Conservation (phyloP, 2,888 invertebrate genomes). For the Oligia latruncula region DNA sequence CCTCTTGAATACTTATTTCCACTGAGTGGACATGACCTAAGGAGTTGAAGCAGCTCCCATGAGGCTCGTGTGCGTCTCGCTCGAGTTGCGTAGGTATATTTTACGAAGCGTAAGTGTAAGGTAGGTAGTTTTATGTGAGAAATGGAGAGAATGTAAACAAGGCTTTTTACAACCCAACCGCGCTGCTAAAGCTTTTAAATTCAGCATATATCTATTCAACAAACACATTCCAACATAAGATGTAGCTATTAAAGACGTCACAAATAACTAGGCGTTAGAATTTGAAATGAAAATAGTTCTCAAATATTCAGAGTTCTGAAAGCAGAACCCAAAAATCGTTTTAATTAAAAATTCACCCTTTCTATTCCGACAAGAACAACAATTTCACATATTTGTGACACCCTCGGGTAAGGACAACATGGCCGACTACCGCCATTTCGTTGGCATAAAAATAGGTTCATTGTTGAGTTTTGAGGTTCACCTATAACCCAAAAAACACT, state of each 20-base stretch:
- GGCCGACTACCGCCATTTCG: background rate
- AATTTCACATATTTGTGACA: conserved; percentile 38
- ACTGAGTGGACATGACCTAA: background rate
- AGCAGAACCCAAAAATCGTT: conserved; percentile 13
- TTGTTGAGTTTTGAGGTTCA: conserved; percentile 44
- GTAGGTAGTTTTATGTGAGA: background rate
- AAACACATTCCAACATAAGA: conserved; percentile 6
- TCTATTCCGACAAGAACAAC: background rate
- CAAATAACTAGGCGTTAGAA: background rate
- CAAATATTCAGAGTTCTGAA: conserved; percentile 20
- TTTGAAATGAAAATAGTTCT: conserved; percentile 42
- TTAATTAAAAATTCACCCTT: conserved; percentile 42
- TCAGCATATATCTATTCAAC: background rate
- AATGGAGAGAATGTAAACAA: background rate
- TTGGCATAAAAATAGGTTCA: conserved; percentile 42
- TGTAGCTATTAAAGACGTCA: background rate
- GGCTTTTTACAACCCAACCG: background rate
- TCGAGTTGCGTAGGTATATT: conserved; percentile 5
- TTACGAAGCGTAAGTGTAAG: background rate
- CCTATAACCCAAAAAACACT: conserved; percentile 56
- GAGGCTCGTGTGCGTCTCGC: conserved; percentile 1
- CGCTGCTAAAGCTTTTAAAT: background rate
- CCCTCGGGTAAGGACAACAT: conserved; percentile 17
- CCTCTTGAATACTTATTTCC: conserved; percentile 19
- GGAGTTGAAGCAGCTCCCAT: conserved; percentile 3